phyloP scores from a whole-genome alignment of 2,113 vertebrate genomes.

The Monarcha castaneiventris region DNA sequence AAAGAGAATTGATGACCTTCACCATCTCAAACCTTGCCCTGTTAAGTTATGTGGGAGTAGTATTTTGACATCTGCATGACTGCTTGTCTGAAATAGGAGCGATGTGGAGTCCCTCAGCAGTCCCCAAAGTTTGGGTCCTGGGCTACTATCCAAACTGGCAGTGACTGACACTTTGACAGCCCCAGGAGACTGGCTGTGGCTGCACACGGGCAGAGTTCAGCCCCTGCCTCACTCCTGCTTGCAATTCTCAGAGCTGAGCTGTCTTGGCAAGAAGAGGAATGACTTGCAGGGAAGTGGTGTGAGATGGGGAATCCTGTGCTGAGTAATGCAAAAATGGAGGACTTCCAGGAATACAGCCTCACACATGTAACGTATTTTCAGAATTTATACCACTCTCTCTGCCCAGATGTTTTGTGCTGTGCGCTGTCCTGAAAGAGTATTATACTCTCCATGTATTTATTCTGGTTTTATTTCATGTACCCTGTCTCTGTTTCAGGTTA shows the following conservation, averaged over 20 bases:
- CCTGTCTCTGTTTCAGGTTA: background rate
- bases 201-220: background rate
- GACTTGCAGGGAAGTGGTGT: background rate
- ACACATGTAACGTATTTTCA: fast-evolving
- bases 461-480: background rate
- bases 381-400: background rate
- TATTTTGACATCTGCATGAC: background rate
- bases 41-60: background rate
- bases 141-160: background rate
- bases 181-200: background rate
- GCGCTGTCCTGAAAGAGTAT: background rate
- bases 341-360: background rate
- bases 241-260: background rate
- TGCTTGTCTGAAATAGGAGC: background rate
- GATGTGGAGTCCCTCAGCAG: background rate
- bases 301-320: background rate
- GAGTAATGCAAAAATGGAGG: background rate
- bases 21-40: background rate
- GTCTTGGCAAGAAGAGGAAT: background rate
- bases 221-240: background rate
- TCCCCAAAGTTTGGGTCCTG: background rate
- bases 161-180: background rate
- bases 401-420: background rate
- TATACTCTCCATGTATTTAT: background rate
- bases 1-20: background rate